A percentile compares a stretch with the other conserved stretches of the same genome.
Evolutionary conservation across 2,888 invertebrate genomes (phyloP).

Genomic region (Leptogaster cylindrica): DNA sequence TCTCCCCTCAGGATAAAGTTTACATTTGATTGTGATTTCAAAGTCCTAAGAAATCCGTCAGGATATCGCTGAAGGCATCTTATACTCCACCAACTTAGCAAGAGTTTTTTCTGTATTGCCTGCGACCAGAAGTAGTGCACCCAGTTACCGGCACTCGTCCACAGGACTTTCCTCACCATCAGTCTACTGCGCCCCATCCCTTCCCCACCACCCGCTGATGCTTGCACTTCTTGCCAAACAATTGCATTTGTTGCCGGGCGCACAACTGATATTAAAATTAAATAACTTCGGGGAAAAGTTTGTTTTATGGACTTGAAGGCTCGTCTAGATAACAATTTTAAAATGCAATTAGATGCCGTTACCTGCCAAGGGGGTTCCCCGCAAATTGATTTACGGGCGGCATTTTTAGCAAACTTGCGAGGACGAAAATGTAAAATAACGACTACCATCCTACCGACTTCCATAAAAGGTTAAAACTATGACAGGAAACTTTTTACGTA

Average conservation of each 20-base stretch:
- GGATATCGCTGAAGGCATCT: not conserved
- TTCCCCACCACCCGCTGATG: not conserved
- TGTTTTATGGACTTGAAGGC: not conserved
- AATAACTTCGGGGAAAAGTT: not conserved
- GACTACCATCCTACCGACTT: no score
- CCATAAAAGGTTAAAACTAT: no score
- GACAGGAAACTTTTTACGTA: no score
- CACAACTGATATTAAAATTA: constrained; percentile 16
- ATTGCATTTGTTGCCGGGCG: constrained; percentile 14
- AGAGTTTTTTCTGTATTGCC: not conserved
- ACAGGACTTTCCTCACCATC: no score
- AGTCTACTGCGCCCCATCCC: not conserved
- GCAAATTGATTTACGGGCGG: not conserved
- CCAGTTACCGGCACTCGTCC: no score
- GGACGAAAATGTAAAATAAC: no score
- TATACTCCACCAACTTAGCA: not conserved
- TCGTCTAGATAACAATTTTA: not conserved
- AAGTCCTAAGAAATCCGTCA: not conserved
- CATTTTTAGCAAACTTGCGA: no score
- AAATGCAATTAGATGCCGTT: not conserved
- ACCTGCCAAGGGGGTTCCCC: not conserved
- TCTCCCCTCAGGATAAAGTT: constrained; percentile 14
- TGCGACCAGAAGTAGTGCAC: not conserved
- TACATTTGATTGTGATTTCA: constrained; percentile 4
- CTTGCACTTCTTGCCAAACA: not conserved